Conservation (phyloP, 35 echinoderm and acorn worm species). For the Amphiura filiformis region DNA sequence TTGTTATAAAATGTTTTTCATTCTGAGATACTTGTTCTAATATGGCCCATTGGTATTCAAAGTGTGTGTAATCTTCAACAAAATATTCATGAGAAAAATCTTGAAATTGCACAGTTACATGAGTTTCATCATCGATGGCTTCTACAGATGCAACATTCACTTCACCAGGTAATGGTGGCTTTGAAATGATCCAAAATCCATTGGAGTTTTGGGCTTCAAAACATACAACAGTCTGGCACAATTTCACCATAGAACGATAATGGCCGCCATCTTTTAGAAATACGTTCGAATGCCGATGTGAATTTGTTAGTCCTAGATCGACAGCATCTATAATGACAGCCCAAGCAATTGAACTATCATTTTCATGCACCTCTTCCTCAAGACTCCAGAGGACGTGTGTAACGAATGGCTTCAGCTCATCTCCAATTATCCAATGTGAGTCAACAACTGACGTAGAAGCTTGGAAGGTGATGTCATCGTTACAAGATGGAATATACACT, state of each 20-base stretch:
- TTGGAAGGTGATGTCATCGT: conserved; percentile 29
- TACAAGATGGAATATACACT: not conserved
- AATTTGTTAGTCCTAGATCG: not conserved
- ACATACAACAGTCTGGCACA: conserved; percentile 8
- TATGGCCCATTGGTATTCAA: not conserved
- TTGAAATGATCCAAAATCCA: conserved; percentile 9
- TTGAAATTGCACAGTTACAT: not conserved
- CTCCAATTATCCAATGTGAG: conserved; percentile 8
- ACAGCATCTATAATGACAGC: not conserved
- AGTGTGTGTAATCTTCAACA: not conserved
- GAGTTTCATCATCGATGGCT: not conserved
- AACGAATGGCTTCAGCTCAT: not conserved
- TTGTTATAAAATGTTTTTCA: not conserved
- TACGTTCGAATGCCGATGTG: not conserved
- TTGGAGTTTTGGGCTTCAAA: not conserved
- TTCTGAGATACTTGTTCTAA: not conserved
- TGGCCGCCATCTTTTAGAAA: not conserved
- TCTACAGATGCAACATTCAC: not conserved
- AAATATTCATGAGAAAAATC: not conserved
- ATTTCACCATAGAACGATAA: not conserved
- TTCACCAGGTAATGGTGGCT: not conserved
- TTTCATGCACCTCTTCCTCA: not conserved
- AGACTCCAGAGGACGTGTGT: conserved; percentile 21
- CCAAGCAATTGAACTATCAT: not conserved
- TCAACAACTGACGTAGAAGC: conserved; percentile 2